Percentiles rank a stretch among this genome's conserved stretches.
These are phyloP conservation scores for Acomys russatus DNA, from an alignment of 2,797 vertebrate genomes.

Conservation along the genomic window DNA sequence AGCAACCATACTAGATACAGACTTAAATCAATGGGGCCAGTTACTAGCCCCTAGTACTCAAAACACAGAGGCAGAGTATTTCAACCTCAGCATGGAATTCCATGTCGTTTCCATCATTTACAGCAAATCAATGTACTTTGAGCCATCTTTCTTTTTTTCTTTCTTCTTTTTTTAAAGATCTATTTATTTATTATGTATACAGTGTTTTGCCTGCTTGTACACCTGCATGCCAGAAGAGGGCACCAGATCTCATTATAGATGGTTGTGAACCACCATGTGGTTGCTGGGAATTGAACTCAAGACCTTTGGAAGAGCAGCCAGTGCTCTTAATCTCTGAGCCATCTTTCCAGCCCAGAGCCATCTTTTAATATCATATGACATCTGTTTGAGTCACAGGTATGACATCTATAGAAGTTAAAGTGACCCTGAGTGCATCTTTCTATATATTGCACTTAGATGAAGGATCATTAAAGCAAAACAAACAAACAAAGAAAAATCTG, in stretches of 20 bases:
- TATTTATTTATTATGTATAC: too few relatives aligned
- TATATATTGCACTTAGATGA: not conserved
- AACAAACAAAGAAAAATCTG: too few relatives aligned
- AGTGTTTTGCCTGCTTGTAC: too few relatives aligned
- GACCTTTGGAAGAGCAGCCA: too few relatives aligned
- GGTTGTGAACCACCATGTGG: too few relatives aligned
- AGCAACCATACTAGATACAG: not conserved
- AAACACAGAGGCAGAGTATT: not conserved
- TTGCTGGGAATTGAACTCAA: too few relatives aligned
- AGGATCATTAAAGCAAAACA: not conserved
- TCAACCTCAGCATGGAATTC: not conserved
- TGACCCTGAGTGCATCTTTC: not conserved
- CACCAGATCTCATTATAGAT: too few relatives aligned
- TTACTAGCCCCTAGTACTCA: not conserved
- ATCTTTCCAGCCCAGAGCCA: not conserved
- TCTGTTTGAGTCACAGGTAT: not conserved
- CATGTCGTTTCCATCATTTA: not conserved
- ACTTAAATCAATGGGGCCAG: not conserved
- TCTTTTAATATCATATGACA: not conserved
- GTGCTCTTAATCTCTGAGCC: not conserved
- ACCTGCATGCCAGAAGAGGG: too few relatives aligned
- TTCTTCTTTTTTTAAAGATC: too few relatives aligned
- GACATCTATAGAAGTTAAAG: not conserved
- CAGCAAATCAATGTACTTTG: not conserved
- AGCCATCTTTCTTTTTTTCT: not conserved